These are phyloP conservation scores for Oscheius sp. DNA, from an alignment of 2,888 invertebrate genomes.

Conservation along the genomic window DNA sequence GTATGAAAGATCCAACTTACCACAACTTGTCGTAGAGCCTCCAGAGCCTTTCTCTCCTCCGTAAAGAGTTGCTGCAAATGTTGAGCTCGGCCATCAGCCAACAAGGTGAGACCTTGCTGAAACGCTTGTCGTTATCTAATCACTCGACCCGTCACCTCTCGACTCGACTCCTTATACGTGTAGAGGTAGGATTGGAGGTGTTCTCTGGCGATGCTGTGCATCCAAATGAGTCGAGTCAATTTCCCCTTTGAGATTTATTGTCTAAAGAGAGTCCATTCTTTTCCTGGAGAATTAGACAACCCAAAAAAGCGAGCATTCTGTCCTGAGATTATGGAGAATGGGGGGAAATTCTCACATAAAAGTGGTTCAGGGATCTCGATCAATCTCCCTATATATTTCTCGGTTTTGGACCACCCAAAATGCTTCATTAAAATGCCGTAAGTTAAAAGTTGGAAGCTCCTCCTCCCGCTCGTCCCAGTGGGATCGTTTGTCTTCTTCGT, in stretches of 20 bases:
- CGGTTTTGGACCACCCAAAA: neutral
- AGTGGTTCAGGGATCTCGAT: no score
- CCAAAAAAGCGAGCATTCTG: no score
- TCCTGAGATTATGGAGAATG: no score
- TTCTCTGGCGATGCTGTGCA: conserved; percentile 54
- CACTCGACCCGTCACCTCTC: conserved; percentile 35
- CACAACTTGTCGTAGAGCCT: conserved; percentile 3
- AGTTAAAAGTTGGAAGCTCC: neutral
- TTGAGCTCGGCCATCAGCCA: conserved; percentile 6
- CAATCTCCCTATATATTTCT: neutral
- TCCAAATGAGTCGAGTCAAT: conserved; percentile 1
- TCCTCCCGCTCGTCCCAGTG: neutral
- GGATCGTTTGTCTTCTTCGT: conserved; percentile 11
- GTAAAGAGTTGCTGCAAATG: neutral
- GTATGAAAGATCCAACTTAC: conserved; percentile 15
- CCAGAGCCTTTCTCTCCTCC: conserved; percentile 18
- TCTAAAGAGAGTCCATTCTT: neutral
- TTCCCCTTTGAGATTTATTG: no score
- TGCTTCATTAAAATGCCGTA: neutral
- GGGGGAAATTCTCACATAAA: no score
- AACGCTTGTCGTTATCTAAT: conserved; percentile 7
- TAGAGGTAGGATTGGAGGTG: conserved; percentile 50
- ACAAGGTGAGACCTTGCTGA: conserved; percentile 26
- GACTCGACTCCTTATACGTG: conserved; percentile 40
- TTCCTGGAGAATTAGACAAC: neutral